Conservation (phyloP, 1,140 invertebrate genomes). For the Amyelois transitella region DNA sequence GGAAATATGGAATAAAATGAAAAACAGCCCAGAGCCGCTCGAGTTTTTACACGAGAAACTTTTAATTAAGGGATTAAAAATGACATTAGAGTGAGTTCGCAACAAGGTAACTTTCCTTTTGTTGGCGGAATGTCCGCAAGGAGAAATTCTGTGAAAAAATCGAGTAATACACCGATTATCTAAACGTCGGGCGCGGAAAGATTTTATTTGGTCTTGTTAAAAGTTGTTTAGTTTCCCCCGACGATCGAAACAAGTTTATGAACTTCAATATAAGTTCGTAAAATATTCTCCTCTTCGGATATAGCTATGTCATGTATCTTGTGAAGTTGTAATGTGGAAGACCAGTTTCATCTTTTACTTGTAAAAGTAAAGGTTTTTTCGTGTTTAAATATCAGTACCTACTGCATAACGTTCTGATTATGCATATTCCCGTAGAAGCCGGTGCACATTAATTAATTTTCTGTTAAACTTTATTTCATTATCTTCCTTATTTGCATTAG, state of each 20-base stretch:
- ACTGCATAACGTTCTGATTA: too few relatives aligned
- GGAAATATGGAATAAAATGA: constrained; percentile 71
- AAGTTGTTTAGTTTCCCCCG: constrained; percentile 25
- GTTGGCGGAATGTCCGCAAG: constrained; percentile 33
- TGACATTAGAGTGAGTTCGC: constrained; percentile 66
- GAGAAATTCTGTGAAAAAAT: constrained; percentile 19
- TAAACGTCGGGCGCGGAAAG: constrained; percentile 12
- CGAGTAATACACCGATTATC: constrained; percentile 16
- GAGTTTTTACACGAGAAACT: constrained; percentile 59
- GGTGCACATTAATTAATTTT: too few relatives aligned
- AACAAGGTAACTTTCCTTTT: constrained; percentile 63
- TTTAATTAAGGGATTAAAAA: constrained; percentile 74
- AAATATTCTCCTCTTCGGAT: not conserved
- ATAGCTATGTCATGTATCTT: not conserved
- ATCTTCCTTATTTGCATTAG: not conserved
- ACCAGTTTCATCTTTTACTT: not conserved
- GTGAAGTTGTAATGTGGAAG: not conserved
- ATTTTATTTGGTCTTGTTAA: constrained; percentile 29
- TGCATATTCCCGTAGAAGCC: too few relatives aligned
- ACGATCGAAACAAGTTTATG: constrained; percentile 6
- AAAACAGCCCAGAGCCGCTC: constrained; percentile 54
- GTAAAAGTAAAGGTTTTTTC: too few relatives aligned
- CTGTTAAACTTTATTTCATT: not conserved
- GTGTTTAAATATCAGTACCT: too few relatives aligned
- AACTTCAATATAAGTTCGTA: constrained; percentile 1